Conservation (phyloP, 2,113 vertebrate species). For the Acinonyx jubatus region DNA sequence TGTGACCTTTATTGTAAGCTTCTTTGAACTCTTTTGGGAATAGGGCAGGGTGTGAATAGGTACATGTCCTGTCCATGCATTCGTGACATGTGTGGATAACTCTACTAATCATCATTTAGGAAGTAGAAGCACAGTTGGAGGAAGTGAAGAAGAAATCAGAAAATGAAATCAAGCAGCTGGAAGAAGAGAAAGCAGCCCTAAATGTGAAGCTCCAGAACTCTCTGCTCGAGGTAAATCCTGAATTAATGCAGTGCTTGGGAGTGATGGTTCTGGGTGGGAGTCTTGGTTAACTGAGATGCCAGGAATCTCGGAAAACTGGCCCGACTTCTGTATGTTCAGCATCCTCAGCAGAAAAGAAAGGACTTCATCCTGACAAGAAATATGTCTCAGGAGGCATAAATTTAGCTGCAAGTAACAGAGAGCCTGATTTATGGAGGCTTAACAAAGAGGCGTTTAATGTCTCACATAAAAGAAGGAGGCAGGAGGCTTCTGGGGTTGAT, state of each 20-base stretch:
- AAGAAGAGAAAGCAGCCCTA: slow-evolving; percentile 89
- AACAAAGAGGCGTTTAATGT: background rate
- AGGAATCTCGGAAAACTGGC: background rate
- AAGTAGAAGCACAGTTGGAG: slow-evolving; percentile 86
- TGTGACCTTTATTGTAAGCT: background rate
- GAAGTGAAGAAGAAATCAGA: slow-evolving; percentile 89
- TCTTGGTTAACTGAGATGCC: background rate
- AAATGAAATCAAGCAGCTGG: slow-evolving; percentile 85
- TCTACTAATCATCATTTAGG: slow-evolving; percentile 76
- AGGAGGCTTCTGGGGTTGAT: background rate
- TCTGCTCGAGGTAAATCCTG: slow-evolving; percentile 87
- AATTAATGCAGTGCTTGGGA: no score
- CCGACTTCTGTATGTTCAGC: background rate
- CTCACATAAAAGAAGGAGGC: background rate
- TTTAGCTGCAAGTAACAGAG: background rate
- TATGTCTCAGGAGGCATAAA: background rate
- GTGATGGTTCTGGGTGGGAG: background rate
- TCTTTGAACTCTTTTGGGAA: background rate
- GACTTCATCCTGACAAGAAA: background rate
- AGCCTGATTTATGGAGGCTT: slow-evolving; percentile 6
- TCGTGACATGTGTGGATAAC: background rate
- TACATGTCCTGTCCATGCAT: background rate
- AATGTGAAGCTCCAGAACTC: slow-evolving; percentile 88
- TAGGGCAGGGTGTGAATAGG: background rate
- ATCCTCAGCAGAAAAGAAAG: background rate